A percentile compares a stretch with the other conserved stretches of the same genome.
These are phyloP conservation scores for Belonocnema kinseyi DNA, from an alignment of 1,140 invertebrate genomes.

Conservation along the genomic window DNA sequence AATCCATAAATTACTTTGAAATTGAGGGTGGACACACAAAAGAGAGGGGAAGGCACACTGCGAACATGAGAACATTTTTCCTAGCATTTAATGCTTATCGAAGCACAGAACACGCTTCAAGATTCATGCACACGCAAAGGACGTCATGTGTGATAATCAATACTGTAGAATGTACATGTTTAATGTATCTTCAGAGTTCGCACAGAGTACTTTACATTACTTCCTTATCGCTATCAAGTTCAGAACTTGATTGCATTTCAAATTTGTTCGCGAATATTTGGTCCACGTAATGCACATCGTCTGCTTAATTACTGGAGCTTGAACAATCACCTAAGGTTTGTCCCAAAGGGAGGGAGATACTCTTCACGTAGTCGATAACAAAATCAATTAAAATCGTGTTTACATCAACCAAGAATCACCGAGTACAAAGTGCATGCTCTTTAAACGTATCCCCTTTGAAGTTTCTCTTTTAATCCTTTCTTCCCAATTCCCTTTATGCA, in stretches of 20 bases:
- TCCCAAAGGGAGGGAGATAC: background rate
- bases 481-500: background rate
- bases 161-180: slow-evolving; percentile 41
- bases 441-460: too few relatives aligned
- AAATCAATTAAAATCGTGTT: background rate
- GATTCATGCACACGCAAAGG: slow-evolving; percentile 24
- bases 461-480: background rate
- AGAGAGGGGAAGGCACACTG: background rate
- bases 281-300: background rate
- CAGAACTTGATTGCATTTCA: slow-evolving; percentile 55
- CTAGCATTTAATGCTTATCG: background rate
- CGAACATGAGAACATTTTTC: background rate
- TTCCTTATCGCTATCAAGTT: slow-evolving; percentile 57
- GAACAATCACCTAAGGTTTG: background rate
- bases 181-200: background rate
- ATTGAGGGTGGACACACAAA: slow-evolving; percentile 4
- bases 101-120: slow-evolving; percentile 17
- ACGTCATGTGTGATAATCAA: slow-evolving; percentile 52
- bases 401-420: background rate
- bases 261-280: slow-evolving; percentile 34
- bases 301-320: slow-evolving; percentile 37
- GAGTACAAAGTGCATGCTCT: background rate
- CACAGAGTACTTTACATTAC: slow-evolving; percentile 41
- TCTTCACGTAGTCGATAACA: slow-evolving; percentile 5
- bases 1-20: background rate